Base-by-base conservation (phyloP, 1,140 invertebrate genomes). In the Bathynomus jamesi region DNA sequence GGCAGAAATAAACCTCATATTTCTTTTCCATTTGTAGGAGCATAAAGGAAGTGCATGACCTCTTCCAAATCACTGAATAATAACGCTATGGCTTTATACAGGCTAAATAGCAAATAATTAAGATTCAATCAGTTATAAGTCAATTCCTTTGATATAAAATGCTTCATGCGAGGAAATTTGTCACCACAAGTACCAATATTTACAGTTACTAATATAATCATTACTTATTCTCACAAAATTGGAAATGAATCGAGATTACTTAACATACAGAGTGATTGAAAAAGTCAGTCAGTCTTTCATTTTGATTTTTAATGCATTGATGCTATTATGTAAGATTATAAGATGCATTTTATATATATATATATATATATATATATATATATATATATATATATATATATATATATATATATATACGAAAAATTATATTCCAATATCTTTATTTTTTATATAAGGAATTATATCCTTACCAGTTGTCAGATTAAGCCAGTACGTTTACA, bases 381-480 rank as follows among this genome's bases (percentile, higher is more conserved):
- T 53, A 53, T 53, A 53, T 53, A 53, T 53, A 53, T 53, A 53
- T 53, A 53, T 53, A 53, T 53, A 53, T 53, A 53, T 53, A 53
- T 53, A 53, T 53, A 53, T 53, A 53, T 53, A 53, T 53, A 53
- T 53, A 53, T 53, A 53, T 53, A 53, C 21, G 21, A 17, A 53
- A 17, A 53, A 17, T 17, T 53, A 53, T 53, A 53, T 53, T 17
- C 21, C 13, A 17, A 53, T 53, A 53, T 53, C 13, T 53, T 17
- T 53, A 53, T 53, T n/a, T n/a, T n/a, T n/a, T n/a, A n/a, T n/a
- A n/a, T n/a, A n/a, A n/a, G n/a, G n/a, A n/a, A n/a, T n/a, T n/a
- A n/a, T n/a, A n/a, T n/a, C n/a, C n/a, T n/a, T n/a, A n/a, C n/a
- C n/a, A n/a, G n/a, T n/a, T n/a, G n/a, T n/a, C n/a, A n/a, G n/a